A percentile compares a stretch with the other conserved stretches of the same genome.
Evolutionary conservation across 2,888 invertebrate species (phyloP).

Genomic region (Catonia carolina): DNA sequence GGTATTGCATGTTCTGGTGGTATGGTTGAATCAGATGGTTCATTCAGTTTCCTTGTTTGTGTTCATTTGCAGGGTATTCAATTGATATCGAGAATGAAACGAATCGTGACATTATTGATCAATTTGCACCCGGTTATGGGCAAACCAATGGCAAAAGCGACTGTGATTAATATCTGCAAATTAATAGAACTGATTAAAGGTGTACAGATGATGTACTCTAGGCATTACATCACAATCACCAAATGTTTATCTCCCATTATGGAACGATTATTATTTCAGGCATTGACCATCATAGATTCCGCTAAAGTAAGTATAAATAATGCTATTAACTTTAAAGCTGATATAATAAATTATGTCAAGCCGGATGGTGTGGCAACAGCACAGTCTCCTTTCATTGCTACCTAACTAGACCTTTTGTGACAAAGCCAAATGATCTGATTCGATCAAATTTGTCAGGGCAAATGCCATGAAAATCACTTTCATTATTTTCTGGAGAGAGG

Average conservation of each 20-base stretch:
- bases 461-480: too few relatives aligned
- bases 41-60: too few relatives aligned
- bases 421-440: too few relatives aligned
- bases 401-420: too few relatives aligned
- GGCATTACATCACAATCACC: conserved; percentile 61
- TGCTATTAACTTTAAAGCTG: too few relatives aligned
- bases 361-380: too few relatives aligned
- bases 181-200: conserved; percentile 75
- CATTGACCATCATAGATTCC: conserved; percentile 56
- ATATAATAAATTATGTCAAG: too few relatives aligned
- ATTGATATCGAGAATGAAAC: conserved; percentile 58
- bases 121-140: conserved; percentile 64
- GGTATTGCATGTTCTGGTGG: too few relatives aligned
- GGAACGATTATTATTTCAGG: conserved; percentile 73
- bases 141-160: conserved; percentile 69
- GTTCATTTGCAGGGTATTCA: conserved; percentile 56
- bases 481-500: too few relatives aligned
- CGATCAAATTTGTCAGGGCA: too few relatives aligned
- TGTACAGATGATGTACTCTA: conserved; percentile 61
- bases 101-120: conserved; percentile 52
- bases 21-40: too few relatives aligned
- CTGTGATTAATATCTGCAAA: conserved; percentile 67
- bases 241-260: conserved; percentile 67
- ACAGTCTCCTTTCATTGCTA: too few relatives aligned
- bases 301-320: conserved; percentile 57